Evolutionary conservation across 2,113 vertebrate species (phyloP).

Genomic region (Aramus guarauna): DNA sequence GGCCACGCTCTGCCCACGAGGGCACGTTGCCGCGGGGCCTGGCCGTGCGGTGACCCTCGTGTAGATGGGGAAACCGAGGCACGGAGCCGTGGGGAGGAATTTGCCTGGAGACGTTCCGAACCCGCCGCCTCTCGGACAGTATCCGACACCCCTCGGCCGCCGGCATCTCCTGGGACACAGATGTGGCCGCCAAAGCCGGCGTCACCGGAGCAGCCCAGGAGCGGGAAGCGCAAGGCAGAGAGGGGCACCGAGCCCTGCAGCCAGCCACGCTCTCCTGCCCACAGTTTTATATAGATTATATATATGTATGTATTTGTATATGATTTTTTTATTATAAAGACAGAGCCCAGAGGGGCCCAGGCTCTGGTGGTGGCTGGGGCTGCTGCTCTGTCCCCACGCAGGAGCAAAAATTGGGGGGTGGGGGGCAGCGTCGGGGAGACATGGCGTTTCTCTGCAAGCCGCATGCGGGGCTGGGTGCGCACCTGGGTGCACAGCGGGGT

Average conservation of each 20-base stretch:
- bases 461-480: fast-evolving
- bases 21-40: fast-evolving
- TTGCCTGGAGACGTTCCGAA: background rate
- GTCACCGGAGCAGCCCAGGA: background rate
- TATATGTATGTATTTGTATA: conserved; percentile 41
- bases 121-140: background rate
- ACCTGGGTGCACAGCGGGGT: background rate
- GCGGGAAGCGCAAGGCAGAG: background rate
- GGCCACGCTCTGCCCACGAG: background rate
- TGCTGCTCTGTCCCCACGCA: background rate
- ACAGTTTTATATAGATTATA: background rate
- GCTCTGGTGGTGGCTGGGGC: background rate
- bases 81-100: fast-evolving
- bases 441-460: fast-evolving
- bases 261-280: background rate
- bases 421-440: fast-evolving
- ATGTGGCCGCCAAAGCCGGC: background rate
- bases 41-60: fast-evolving
- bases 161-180: background rate
- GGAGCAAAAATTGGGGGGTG: fast-evolving
- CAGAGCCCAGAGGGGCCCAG: background rate
- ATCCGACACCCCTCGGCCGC: fast-evolving
- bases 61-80: background rate
- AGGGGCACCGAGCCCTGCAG: background rate
- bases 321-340: conserved; percentile 36